phyloP scores from a whole-genome alignment of 2,888 invertebrate species.

The Macrosoma leucophasiata region DNA sequence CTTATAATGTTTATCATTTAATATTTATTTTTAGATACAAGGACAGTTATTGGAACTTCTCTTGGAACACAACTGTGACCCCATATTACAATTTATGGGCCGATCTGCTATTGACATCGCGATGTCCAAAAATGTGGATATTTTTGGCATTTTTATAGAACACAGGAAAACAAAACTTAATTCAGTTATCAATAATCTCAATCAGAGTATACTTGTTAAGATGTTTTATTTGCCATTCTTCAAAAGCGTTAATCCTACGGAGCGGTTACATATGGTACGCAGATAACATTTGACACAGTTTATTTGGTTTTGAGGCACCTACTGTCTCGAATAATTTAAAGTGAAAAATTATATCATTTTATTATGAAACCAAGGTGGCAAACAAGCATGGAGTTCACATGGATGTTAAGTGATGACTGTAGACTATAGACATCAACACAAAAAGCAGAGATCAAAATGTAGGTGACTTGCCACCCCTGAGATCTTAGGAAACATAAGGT shows the following conservation, averaged over 20 bases:
- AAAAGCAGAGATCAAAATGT: no score
- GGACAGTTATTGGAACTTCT: conserved; percentile 41
- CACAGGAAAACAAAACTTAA: conserved; percentile 46
- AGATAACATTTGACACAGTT: no score
- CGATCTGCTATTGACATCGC: conserved; percentile 46
- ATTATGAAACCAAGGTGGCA: no score
- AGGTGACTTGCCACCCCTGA: no score
- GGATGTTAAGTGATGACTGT: no score
- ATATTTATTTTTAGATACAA: conserved; percentile 35
- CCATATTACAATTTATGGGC: conserved; percentile 41
- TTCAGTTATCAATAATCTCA: conserved; percentile 42
- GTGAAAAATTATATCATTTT: no score
- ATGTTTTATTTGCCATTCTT: conserved; percentile 46
- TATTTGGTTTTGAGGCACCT: no score
- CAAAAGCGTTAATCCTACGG: conserved; percentile 32
- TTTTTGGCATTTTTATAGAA: conserved; percentile 47
- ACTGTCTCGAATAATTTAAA: no score
- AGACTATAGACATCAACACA: no score
- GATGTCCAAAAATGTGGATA: conserved; percentile 35
- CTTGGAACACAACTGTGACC: conserved; percentile 43
- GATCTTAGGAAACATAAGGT: no score
- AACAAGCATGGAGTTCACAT: no score
- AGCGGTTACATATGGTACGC: conserved; percentile 44
- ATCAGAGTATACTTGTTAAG: conserved; percentile 52
- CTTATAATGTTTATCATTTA: conserved; percentile 3